Base-by-base conservation (phyloP, 2,888 invertebrate genomes). In the Synergus umbraculus region DNA sequence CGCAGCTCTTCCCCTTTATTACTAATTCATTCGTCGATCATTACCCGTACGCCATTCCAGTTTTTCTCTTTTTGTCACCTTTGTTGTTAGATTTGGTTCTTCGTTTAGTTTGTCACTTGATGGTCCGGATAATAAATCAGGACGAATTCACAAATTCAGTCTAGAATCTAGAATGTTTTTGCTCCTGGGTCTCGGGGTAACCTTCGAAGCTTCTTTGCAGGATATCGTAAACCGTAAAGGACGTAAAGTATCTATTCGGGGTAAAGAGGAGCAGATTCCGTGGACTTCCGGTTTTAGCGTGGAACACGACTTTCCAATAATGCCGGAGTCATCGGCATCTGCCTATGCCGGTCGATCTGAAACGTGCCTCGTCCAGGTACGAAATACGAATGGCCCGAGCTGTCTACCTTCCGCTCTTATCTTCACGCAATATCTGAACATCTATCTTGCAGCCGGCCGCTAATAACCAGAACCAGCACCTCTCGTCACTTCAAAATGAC, bases 261-360 rank as follows among this genome's bases (percentile, higher is more conserved):
- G 73, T 64, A 41, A 77, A 83, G 82, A 82, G 80, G 77, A 77
- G 81, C 81, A 79, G 81, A 83, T 82, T 83, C 83, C 84, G 83
- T 83, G 81, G 85, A 90, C 90, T 91, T 90, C 90, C 90, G 90
- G 90, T 89, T 90, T 89, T 81, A 86, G 81, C 78, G 79, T 78
- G 83, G 85, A 88, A 91, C 90, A 91, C 87, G 90, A 91, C 89
- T 91, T 91, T 91, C 86, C 91, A 89, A 90, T 91, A 91, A 88
- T 83, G 84, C 83, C 85, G 85, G 84, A 73, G 79, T 65, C 80
- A 77, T 79, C 83, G 82, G 83, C 85, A 89, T 88, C 89, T 89
- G 89, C 87, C 85, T 83, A 29, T 29, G 81, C 85, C 81, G 84
- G 78, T 80, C 80, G 83, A 81, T 63, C 84, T 84, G 83, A 80